These are phyloP conservation scores for Cyprichromis sp. DNA, from an alignment of 2,113 vertebrate species.

Conservation along the genomic window DNA sequence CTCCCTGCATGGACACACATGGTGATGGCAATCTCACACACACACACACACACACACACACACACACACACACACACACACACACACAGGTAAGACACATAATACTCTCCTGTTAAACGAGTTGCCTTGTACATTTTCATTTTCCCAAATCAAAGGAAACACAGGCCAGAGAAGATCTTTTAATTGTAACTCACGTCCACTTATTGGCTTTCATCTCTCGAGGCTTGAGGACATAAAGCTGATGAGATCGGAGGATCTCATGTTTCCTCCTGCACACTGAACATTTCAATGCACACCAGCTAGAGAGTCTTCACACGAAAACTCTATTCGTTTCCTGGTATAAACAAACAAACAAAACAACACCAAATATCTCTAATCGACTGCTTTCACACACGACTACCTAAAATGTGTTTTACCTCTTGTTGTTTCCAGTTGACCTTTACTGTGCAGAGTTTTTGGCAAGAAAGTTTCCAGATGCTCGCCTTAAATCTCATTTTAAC, in stretches of 20 bases:
- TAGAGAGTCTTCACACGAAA: neutral
- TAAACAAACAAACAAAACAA: neutral
- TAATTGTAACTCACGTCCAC: neutral
- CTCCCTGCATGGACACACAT: no score
- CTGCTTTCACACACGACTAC: neutral
- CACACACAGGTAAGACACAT: conserved; percentile 4
- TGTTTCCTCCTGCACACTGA: neutral
- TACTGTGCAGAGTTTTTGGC: neutral
- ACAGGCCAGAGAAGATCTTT: neutral
- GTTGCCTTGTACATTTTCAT: neutral
- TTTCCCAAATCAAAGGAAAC: neutral
- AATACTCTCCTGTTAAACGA: neutral
- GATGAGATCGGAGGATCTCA: neutral
- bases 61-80: neutral
- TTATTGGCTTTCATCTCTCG: neutral
- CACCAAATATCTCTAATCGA: neutral
- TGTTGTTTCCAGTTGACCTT: neutral
- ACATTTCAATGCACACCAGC: neutral
- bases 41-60: neutral
- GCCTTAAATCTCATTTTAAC: neutral
- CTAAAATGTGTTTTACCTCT: neutral
- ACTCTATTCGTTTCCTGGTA: neutral
- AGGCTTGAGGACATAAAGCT: neutral
- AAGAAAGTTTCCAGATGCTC: neutral
- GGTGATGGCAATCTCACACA: no score